These are phyloP conservation scores for Ametastegia equiseti DNA, from an alignment of 2,888 invertebrate species.

Conservation along the genomic window DNA sequence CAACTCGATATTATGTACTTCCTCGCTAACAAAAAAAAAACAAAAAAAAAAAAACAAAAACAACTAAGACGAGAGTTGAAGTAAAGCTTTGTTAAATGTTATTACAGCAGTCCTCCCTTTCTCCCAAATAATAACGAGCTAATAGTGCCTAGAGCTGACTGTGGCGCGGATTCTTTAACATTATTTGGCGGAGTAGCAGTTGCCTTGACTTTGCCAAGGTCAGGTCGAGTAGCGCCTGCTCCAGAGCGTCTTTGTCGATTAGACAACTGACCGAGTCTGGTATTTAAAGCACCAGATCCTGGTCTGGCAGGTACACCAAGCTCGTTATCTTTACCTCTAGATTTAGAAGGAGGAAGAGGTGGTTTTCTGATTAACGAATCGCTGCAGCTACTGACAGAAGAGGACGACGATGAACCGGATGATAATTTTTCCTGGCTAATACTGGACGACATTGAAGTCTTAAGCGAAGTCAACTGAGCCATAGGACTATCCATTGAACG, in stretches of 20 bases:
- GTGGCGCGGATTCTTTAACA: constrained; percentile 73
- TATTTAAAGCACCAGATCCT: constrained; percentile 79
- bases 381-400: constrained; percentile 58
- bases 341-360: constrained; percentile 50
- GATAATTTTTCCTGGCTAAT: constrained; percentile 72
- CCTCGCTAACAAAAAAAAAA: too few species aligned
- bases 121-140: constrained; percentile 90
- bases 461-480: constrained; percentile 87
- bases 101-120: constrained; percentile 88
- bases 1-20: too few species aligned
- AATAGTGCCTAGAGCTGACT: constrained; percentile 84
- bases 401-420: constrained; percentile 60
- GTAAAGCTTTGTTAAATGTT: constrained; percentile 45
- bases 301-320: constrained; percentile 82
- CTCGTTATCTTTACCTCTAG: constrained; percentile 61
- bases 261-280: constrained; percentile 72
- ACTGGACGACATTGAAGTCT: constrained; percentile 74
- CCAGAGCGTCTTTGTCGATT: constrained; percentile 78
- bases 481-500: constrained; percentile 86
- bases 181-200: constrained; percentile 58
- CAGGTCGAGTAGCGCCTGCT: constrained; percentile 79
- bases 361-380: constrained; percentile 56
- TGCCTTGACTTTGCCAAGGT: constrained; percentile 79
- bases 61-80: constrained; percentile 23
- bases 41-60: neutral